Evolutionary conservation across 2,888 invertebrate genomes (phyloP).

Genomic region (Drosophila tanythrix): DNA sequence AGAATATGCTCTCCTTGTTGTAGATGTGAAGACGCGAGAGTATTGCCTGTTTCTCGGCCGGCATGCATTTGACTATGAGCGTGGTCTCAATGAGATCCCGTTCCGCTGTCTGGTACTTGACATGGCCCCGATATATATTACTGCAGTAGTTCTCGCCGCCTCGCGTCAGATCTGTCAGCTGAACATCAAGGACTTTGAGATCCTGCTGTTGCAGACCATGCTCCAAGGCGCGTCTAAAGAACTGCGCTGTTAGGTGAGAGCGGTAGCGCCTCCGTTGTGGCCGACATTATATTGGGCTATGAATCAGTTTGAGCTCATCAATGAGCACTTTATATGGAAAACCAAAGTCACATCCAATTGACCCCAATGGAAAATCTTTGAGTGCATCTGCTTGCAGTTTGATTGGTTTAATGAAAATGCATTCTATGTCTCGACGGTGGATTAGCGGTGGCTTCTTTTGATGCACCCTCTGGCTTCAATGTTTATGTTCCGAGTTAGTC

Average conservation of each 20-base stretch:
- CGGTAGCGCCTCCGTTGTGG: conserved; percentile 41
- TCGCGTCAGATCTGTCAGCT: conserved; percentile 67
- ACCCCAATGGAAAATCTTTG: conserved; percentile 56
- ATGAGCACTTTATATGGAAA: conserved; percentile 56
- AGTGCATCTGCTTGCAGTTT: conserved; percentile 33
- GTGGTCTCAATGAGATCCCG: conserved; percentile 52
- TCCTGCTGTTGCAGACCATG: conserved; percentile 77
- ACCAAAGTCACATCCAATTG: conserved; percentile 57
- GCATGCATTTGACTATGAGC: conserved; percentile 81
- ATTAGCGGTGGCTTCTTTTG: conserved; percentile 63
- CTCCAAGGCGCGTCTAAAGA: conserved; percentile 76
- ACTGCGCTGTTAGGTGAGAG: conserved; percentile 73
- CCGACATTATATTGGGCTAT: conserved; percentile 54
- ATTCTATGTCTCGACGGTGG: conserved; percentile 35
- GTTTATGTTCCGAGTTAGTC: too few relatives aligned
- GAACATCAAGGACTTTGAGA: conserved; percentile 69
- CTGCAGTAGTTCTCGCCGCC: conserved; percentile 84
- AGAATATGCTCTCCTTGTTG: conserved; percentile 85
- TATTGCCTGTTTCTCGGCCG: conserved; percentile 83
- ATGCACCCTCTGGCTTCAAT: conserved; percentile 7
- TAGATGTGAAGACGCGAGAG: conserved; percentile 85
- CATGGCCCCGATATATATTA: conserved; percentile 79
- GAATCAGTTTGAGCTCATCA: conserved; percentile 20
- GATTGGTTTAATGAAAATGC: conserved; percentile 66
- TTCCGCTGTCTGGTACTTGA: conserved; percentile 66